Conservation (phyloP, 2,888 invertebrate genomes). For the Carcina quercana region DNA sequence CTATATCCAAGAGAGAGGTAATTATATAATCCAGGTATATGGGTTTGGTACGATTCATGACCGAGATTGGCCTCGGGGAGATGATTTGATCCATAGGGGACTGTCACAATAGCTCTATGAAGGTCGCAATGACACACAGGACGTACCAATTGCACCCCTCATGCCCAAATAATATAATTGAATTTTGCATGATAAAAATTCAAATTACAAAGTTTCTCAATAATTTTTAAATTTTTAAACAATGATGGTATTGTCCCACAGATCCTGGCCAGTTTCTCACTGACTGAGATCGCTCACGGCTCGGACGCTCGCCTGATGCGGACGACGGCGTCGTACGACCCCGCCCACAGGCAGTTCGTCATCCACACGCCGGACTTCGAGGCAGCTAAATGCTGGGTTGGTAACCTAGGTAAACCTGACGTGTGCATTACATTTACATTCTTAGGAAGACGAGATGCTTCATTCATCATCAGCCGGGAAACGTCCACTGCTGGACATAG, state of each 20-base stretch:
- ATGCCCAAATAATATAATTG: too few relatives aligned
- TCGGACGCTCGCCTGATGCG: constrained; percentile 94
- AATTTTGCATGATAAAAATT: background rate
- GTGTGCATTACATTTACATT: constrained; percentile 5
- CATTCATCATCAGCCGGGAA: background rate
- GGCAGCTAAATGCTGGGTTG: constrained; percentile 97
- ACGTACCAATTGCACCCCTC: too few relatives aligned
- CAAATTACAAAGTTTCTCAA: too few relatives aligned
- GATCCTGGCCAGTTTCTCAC: constrained; percentile 87
- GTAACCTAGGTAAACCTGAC: constrained; percentile 84
- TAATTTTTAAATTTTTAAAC: background rate
- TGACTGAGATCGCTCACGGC: constrained; percentile 96
- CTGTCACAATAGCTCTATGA: too few relatives aligned
- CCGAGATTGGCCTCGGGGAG: too few relatives aligned
- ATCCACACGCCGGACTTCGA: constrained; percentile 95
- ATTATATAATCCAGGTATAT: too few relatives aligned
- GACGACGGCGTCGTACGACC: constrained; percentile 92
- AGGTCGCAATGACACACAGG: too few relatives aligned
- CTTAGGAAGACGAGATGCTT: background rate
- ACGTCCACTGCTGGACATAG: background rate
- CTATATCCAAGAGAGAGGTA: constrained; percentile 83
- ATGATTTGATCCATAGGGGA: too few relatives aligned
- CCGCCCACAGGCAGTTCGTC: constrained; percentile 84
- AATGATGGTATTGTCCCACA: too few relatives aligned
- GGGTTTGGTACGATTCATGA: too few relatives aligned